Percentiles rank a stretch among this genome's conserved stretches.
Conservation (phyloP, 2,113 vertebrate species). For the Ascaphus truei region DNA sequence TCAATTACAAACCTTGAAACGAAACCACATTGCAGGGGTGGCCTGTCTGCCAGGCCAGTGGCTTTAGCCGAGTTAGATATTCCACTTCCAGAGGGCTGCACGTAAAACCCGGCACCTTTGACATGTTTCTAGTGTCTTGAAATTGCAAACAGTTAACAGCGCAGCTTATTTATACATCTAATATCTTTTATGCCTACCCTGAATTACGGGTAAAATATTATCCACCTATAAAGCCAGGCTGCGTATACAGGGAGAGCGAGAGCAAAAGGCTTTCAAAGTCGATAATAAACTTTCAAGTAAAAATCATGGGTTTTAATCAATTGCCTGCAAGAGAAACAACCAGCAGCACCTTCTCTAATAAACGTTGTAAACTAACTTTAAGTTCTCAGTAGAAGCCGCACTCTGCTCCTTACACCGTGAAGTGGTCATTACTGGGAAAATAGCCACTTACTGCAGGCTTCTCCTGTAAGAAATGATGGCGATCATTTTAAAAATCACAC, state of each 20-base stretch:
- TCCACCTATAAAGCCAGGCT: neutral
- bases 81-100: too few species aligned
- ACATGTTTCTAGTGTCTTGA: too few species aligned
- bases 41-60: too few species aligned
- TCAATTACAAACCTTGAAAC: too few species aligned
- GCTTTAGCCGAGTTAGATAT: too few species aligned
- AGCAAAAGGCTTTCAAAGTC: constrained; percentile 5
- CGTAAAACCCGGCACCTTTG: too few species aligned
- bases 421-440: constrained; percentile 16
- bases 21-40: too few species aligned
- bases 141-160: too few species aligned
- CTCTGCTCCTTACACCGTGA: constrained; percentile 17
- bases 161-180: too few species aligned
- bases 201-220: constrained; percentile 1
- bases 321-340: constrained; percentile 13
- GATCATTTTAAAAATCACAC: constrained; percentile 19
- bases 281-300: constrained; percentile 5
- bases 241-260: neutral
- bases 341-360: constrained; percentile 20
- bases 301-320: constrained; percentile 23
- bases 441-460: constrained; percentile 11
- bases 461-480: constrained; percentile 4
- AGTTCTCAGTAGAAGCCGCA: constrained; percentile 5
- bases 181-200: too few species aligned
- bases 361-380: constrained; percentile 17